Conservation (phyloP, 2,888 invertebrate species). For the Polydrusus pterygomalis region DNA sequence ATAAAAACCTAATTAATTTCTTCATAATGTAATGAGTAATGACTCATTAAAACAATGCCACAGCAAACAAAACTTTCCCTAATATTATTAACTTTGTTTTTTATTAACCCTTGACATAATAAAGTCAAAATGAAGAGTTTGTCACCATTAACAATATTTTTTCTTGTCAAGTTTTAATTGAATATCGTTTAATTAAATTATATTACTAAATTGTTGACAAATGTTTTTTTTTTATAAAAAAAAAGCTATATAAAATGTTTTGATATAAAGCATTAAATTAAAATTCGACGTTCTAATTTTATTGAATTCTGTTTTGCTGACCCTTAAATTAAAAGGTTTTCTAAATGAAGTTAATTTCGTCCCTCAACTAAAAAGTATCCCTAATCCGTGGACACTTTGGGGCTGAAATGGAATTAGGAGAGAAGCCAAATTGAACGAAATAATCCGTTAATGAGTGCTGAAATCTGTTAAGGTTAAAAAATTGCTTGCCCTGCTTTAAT, state of each 20-base stretch:
- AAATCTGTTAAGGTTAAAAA: slow-evolving; percentile 45
- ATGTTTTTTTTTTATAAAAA: neutral
- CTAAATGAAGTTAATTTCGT: slow-evolving; percentile 36
- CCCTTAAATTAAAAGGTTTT: slow-evolving; percentile 33
- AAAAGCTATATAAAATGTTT: neutral
- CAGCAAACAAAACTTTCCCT: no score
- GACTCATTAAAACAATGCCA: no score
- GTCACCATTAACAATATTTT: no score
- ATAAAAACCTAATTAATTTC: no score
- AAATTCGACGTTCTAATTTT: slow-evolving; percentile 13
- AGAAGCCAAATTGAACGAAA: slow-evolving; percentile 40
- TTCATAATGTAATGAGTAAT: no score
- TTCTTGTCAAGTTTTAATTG: no score
- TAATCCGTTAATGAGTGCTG: slow-evolving; percentile 43
- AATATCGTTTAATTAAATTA: no score
- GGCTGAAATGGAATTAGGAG: slow-evolving; percentile 34
- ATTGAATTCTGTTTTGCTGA: slow-evolving; percentile 28
- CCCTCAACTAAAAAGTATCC: slow-evolving; percentile 41
- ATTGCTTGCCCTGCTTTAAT: slow-evolving; percentile 11
- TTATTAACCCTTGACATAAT: no score
- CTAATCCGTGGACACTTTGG: slow-evolving; percentile 41
- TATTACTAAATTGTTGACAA: no score
- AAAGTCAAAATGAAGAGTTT: no score
- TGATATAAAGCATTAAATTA: neutral
- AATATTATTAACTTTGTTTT: no score